Evolutionary conservation across 1,140 invertebrate species (phyloP), one percentile per base, ranked within the genome.

Genomic region (Metaphire vulgaris): DNA sequence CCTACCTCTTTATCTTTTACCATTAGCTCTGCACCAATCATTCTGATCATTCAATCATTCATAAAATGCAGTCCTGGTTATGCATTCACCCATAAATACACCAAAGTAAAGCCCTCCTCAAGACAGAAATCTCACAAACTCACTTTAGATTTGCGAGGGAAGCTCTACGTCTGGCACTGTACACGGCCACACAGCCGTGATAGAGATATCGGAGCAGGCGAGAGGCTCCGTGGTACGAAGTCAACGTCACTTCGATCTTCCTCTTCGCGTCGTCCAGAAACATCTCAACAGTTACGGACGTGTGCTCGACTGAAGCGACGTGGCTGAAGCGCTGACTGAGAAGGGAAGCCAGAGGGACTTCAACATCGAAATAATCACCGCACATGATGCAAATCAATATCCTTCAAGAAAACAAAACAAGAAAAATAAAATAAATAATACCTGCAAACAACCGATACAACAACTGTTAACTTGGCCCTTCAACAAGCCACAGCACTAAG

Each of bases 381-480:
- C 96, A 99, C 85, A 98, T 95, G 90, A 98, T 92, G 85, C 95
- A 97, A 90, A 98, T 93, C 81, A 97, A 93, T 85, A 98, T 94
- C 80, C 87, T 86, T n/a, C n/a, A n/a, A n/a, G n/a, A n/a, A n/a
- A 56, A 56, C 41, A 56, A 56, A 56, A 56, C 41, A 56, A 56
- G 6, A 21, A n/a, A n/a, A n/a, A n/a, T n/a, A n/a, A n/a, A n/a
- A n/a, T n/a, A n/a, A n/a, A n/a, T n/a, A n/a, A n/a, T n/a, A n/a
- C n/a, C n/a, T n/a, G n/a, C n/a, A n/a, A n/a, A n/a, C n/a, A n/a
- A n/a, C n/a, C n/a, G n/a, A n/a, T n/a, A n/a, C n/a, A n/a, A n/a
- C n/a, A n/a, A n/a, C n/a, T n/a, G n/a, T n/a, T n/a, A n/a, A n/a
- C n/a, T n/a, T n/a, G n/a, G n/a, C n/a, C n/a, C n/a, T n/a, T n/a